Evolutionary conservation across 1,140 invertebrate species (phyloP).

Genomic region (Ips nitidus): DNA sequence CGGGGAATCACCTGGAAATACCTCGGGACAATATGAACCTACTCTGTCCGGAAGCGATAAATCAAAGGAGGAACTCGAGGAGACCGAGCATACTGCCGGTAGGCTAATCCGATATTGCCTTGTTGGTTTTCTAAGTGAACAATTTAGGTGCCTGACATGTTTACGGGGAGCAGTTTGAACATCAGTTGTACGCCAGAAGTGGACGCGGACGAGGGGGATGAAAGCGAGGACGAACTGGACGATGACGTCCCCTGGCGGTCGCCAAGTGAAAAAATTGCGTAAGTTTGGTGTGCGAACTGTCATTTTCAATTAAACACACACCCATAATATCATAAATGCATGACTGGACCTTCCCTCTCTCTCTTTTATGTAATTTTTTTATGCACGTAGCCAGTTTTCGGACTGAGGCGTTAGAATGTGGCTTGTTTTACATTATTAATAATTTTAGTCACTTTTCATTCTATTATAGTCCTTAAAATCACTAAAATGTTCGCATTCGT

Average conservation of each 20-base stretch:
- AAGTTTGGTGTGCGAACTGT: constrained; percentile 55
- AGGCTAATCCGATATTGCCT: neutral
- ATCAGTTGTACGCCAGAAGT: constrained; percentile 65
- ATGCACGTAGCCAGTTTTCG: neutral
- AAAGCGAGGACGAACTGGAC: constrained; percentile 85
- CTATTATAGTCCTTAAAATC: too few relatives aligned
- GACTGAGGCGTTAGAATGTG: too few relatives aligned
- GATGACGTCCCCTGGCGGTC: constrained; percentile 88
- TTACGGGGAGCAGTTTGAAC: constrained; percentile 75
- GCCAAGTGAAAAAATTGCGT: constrained; percentile 87
- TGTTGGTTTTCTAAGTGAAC: neutral
- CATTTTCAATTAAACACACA: too few relatives aligned
- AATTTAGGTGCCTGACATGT: constrained; percentile 69
- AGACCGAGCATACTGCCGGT: constrained; percentile 84
- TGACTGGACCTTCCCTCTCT: constrained; percentile 58
- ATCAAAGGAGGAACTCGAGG: constrained; percentile 76
- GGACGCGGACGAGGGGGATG: constrained; percentile 68
- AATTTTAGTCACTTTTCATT: too few relatives aligned
- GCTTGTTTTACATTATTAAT: too few relatives aligned
- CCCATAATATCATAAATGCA: constrained; percentile 86
- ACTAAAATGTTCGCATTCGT: too few relatives aligned
- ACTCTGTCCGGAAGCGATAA: constrained; percentile 75
- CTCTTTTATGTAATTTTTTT: constrained; percentile 3
- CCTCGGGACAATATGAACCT: constrained; percentile 79
- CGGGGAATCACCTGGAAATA: constrained; percentile 77